Evolutionary conservation across 2,797 vertebrate species (phyloP), one percentile per base, ranked within the genome.

Genomic region (Apogon talboti): DNA sequence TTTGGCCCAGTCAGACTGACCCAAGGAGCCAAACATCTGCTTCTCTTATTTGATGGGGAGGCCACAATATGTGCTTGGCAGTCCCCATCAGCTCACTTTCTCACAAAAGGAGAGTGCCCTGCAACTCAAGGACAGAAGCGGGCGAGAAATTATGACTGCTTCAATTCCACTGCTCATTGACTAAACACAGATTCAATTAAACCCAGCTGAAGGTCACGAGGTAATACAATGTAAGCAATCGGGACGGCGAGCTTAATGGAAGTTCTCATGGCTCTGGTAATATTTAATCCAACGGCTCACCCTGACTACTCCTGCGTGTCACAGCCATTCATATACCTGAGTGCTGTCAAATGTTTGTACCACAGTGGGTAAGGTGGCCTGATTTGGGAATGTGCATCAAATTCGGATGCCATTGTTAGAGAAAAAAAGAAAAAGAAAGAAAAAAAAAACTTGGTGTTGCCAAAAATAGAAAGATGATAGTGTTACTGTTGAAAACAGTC

Each of bases 101-200:
- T 28, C 12, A 67, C 61, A 60, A 59, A 65, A 61, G 66, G 57
- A 81, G 53, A 79, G 53, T 1, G 42, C 71, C 61, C 63, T n/a
- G 9, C 13, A 45, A 78, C 72, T 85, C 81, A 84, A 81, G 82
- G 79, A 83, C 56, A 13, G 60, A 70, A 74, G 76, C 12, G 0
- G 78, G 50, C 11, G 12, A 83, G 50, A 81, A 88, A 82, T 72
- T 40, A 78, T 60, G 63, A 76, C 74, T 18, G 74, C 76, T 78
- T 81, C 51, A 10, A 87, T 86, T 84, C 64, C 68, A 66, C 71
- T 60, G 62, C 78, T 89, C 78, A 79, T 69, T 80, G 83, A 86
- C 83, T 78, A 81, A 91, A 86, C 74, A 76, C 55, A 2, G 78
- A 87, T 89, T 85, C 68, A 83, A 81, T 89, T 89, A 82, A 82